These are phyloP conservation scores for Lonchura striata DNA, from an alignment of 2,113 vertebrate species.

Conservation along the genomic window DNA sequence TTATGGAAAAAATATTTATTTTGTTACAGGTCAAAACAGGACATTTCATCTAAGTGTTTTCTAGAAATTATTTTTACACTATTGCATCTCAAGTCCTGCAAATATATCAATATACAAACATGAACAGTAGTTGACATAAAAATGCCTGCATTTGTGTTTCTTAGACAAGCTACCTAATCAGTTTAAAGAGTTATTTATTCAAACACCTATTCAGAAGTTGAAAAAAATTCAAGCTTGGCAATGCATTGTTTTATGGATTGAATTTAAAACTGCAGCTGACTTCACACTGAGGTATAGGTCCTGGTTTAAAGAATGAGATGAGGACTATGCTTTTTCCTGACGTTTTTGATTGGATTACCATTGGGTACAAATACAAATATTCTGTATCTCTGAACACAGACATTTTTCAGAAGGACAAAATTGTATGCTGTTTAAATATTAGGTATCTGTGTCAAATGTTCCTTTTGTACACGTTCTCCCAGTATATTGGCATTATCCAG, in stretches of 20 bases:
- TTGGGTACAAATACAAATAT: background rate
- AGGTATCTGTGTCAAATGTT: background rate
- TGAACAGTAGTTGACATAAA: background rate
- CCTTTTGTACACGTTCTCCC: background rate
- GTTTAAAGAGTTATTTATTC: conserved; percentile 35
- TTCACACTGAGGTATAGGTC: background rate
- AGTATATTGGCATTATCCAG: background rate
- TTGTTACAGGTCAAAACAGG: background rate
- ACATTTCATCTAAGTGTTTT: background rate
- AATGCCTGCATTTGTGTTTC: background rate
- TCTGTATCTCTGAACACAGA: background rate
- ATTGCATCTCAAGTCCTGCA: background rate
- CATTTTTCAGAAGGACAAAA: conserved; percentile 39
- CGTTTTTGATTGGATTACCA: background rate
- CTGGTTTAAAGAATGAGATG: background rate
- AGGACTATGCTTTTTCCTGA: background rate
- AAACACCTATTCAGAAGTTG: background rate
- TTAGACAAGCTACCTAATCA: background rate
- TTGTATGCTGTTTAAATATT: background rate
- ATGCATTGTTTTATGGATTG: background rate
- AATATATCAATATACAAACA: background rate
- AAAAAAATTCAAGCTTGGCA: background rate
- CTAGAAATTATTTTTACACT: background rate
- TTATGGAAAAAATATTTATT: conserved; percentile 24
- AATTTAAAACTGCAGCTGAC: conserved; percentile 6